Base-by-base conservation (phyloP, 2,888 invertebrate genomes). In the Standfussiana lucernea region DNA sequence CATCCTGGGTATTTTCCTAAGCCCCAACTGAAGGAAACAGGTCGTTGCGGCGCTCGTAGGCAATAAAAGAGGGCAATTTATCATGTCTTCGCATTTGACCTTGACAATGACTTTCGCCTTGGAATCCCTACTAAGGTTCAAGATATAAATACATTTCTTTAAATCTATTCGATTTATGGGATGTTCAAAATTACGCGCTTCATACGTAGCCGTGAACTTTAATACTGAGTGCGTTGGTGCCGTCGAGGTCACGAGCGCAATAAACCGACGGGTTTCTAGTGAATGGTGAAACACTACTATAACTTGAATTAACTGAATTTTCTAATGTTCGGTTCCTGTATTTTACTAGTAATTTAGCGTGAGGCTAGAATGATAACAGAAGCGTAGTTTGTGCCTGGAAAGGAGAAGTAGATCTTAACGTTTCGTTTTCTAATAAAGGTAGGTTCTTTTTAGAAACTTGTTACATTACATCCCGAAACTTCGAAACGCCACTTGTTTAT, bases 171-270 rank as follows among this genome's bases (percentile, higher is more conserved):
- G 75, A 75, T 77, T 75, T 84, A 84, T 81, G 77, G 81, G 84
- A 84, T 73, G 81, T 24, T 77, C 74, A 72, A 77, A 83, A 77
- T 84, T 70, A 84, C 74, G 69, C 72, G 75, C 70, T 66, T 70
- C 64, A 61, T 69, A 73, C 62, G 75, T 76, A 87, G 82, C 88
- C 86, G 75, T 87, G 87, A 87, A 87, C 87, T 86, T 80, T 69
- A 66, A 74, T 77, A 72, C 75, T 2, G 83, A 85, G 86, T 82
- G 79, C 87, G 87, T 82, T 87, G 80, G 80, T 81, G 75, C 78
- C 66, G 70, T 18, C 88, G 86, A 87, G 87, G 87, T 86, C 88
- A 86, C 56, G 72, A 77, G 69, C 80, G 80, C 82, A 80, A 87
- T 87, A 87, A 86, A 87, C 82, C 65, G 76, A 74, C 79, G 79